Percentiles rank a stretch among this genome's conserved stretches.
These are phyloP conservation scores for Chionomys nivalis DNA, from an alignment of 2,113 vertebrate species.

Conservation along the genomic window DNA sequence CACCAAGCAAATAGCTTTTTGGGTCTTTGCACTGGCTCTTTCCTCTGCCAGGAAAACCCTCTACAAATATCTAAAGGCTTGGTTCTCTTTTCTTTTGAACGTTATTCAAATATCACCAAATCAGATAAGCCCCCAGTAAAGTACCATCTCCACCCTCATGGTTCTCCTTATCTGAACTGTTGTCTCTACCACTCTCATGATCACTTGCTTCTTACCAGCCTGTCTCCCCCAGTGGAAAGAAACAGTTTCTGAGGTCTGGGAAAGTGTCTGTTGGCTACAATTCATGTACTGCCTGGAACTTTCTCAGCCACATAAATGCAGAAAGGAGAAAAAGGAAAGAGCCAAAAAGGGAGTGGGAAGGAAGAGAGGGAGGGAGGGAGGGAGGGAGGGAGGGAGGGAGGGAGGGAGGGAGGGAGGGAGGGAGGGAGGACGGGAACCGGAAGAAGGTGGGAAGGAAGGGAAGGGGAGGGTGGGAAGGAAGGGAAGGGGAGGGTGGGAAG, in stretches of 20 bases:
- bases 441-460: accelerated
- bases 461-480: accelerated
- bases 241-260: background rate
- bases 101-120: background rate
- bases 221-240: too few relatives aligned
- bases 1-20: too few relatives aligned
- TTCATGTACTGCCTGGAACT: accelerated
- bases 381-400: accelerated
- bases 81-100: background rate
- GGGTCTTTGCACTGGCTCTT: accelerated
- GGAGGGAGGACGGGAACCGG: too few relatives aligned
- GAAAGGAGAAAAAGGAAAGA: background rate
- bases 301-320: background rate
- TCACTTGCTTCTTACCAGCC: accelerated
- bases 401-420: accelerated
- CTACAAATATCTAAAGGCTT: accelerated
- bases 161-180: background rate
- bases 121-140: background rate
- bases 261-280: background rate
- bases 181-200: background rate
- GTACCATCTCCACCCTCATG: background rate
- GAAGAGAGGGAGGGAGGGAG: background rate
- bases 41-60: background rate
- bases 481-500: accelerated
- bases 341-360: accelerated